Evolutionary conservation across 2,888 invertebrate genomes (phyloP).

Genomic region (Acrobasis consociella): DNA sequence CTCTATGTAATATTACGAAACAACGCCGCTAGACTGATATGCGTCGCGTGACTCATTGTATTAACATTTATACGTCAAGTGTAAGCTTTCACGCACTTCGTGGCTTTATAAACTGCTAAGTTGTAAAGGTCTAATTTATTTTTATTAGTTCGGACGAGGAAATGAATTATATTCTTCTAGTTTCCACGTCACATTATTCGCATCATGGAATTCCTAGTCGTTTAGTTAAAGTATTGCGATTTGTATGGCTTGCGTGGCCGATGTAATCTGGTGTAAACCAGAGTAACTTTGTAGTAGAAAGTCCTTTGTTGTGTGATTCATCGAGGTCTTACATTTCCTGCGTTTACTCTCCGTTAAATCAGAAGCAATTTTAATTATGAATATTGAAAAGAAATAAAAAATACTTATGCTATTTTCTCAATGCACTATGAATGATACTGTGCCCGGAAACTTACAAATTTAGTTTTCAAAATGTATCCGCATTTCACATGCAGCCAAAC

Average conservation of each 20-base stretch:
- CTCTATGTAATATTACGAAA: background rate
- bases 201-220: background rate
- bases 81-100: constrained; percentile 4
- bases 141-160: background rate
- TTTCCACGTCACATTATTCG: background rate
- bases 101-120: background rate
- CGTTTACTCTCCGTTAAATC: too few relatives aligned
- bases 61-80: constrained; percentile 16
- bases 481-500: too few relatives aligned
- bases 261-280: background rate
- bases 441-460: too few relatives aligned
- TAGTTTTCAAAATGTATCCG: too few relatives aligned
- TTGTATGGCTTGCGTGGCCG: background rate
- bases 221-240: background rate
- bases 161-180: background rate
- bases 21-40: background rate
- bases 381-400: too few relatives aligned
- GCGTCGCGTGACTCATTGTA: background rate
- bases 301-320: background rate
- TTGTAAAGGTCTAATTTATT: background rate
- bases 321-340: too few relatives aligned
- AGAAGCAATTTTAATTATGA: too few relatives aligned
- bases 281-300: background rate
- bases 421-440: too few relatives aligned
- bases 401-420: too few relatives aligned